A percentile compares a stretch with the other conserved stretches of the same genome.
Evolutionary conservation across 2,888 invertebrate species (phyloP).

Genomic region (Tipula vernalis): DNA sequence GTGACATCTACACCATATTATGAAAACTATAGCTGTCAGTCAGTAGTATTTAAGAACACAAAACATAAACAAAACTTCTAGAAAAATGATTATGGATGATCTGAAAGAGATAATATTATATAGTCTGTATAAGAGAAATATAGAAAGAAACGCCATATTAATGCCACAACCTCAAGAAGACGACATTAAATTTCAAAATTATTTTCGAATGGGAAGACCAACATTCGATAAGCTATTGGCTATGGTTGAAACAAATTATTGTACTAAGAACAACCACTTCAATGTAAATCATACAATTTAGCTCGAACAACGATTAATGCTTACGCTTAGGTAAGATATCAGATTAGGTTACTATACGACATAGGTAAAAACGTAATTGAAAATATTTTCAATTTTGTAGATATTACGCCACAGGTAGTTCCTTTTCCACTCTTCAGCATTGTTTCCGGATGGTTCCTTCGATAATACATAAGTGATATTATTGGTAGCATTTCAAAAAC

Average conservation of each 20-base stretch:
- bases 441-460: not conserved
- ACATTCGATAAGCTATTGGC: no score
- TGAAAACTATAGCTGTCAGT: no score
- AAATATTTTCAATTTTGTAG: no score
- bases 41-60: not conserved
- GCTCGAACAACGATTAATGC: not conserved
- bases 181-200: no score
- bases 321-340: not conserved
- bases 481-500: no score
- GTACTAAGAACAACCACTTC: not conserved
- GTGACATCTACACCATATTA: not conserved
- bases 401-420: not conserved
- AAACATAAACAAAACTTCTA: not conserved
- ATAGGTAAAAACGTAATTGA: no score
- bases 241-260: not conserved
- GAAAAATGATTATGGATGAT: no score
- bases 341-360: not conserved
- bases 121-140: not conserved
- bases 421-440: not conserved
- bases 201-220: no score
- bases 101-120: not conserved
- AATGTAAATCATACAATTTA: no score
- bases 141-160: not conserved
- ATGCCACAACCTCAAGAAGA: not conserved
- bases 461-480: not conserved